Base-by-base conservation (phyloP, 1,140 invertebrate genomes). In the Scaptomyza graminum region DNA sequence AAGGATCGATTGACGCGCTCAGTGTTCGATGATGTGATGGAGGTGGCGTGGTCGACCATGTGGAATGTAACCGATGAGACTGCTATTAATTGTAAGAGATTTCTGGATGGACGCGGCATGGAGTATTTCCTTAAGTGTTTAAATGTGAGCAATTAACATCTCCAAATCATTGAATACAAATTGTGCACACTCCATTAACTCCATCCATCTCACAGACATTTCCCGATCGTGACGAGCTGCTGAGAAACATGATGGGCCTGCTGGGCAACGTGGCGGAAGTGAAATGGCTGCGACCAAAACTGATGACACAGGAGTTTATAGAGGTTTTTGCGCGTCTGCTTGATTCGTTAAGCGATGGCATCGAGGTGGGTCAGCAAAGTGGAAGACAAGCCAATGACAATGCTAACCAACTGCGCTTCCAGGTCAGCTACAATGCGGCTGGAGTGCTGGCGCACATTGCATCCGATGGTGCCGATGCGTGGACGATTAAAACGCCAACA, bases 61-160 rank as follows among this genome's bases (percentile, higher is more conserved):
- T 97, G 96, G 97, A 99, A 99, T 93, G 97, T 99, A 49, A 99
- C 98, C 49, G 98, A 99, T 92, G 98, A 99, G 93, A 98, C 97
- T 39, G 96, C 97, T 22, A 93, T 95, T 66, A 99, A 99, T 93
- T 99, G 98, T 93, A 93, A 95, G 91, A 94, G 96, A 87, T 99
- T 99, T 93, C 93, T 99, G 37, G 95, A 97, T 78, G 94, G 95
- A 57, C 93, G 94, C 47, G 98, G 98, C 59, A 97, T 99, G 96
- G 94, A 95, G 62, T 94, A 96, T 65, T 99, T 99, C 91, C 92
- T 97, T 0, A 93, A 94, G 61, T 99, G 98, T 93, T 94, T 98
- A 34, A 93, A 94, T 92, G 95, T 96, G 92, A 83, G 92, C 34
- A 15, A 12, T 7, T 4, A 46, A 31, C n/a, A 8, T 8, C 3